Percentiles rank a stretch among this genome's conserved stretches.
phyloP scores from a whole-genome alignment of 1,140 invertebrate genomes.

The Pygmarrhopalites habei region DNA sequence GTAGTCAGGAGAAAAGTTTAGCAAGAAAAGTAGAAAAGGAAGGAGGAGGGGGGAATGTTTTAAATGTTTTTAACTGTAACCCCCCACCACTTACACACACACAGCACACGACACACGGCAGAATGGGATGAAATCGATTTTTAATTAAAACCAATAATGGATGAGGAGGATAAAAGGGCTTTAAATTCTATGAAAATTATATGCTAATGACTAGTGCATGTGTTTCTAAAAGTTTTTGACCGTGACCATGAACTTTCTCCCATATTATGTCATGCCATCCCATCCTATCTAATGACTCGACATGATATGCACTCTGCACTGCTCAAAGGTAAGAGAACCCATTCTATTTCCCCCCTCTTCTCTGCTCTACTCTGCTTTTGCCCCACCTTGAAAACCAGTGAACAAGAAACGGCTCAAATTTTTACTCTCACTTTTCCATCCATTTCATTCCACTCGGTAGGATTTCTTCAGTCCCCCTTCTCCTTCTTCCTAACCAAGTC shows the following conservation, averaged over 20 bases:
- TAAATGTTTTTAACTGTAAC: no score
- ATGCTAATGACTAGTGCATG: not conserved
- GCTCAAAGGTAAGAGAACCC: not conserved
- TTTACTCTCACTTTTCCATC: no score
- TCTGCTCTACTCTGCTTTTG: not conserved
- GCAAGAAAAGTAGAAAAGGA: no score
- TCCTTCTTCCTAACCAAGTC: no score
- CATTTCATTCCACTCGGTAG: no score
- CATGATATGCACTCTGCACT: not conserved
- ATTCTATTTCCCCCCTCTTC: not conserved
- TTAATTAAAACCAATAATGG: conserved; percentile 8
- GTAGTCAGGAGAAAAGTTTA: no score
- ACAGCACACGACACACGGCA: no score
- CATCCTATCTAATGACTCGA: not conserved
- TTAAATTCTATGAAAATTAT: conserved; percentile 9
- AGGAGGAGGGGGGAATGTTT: no score
- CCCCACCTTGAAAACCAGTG: not conserved
- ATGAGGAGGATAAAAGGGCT: not conserved
- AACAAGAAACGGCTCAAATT: not conserved
- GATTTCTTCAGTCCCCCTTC: no score
- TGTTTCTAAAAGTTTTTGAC: not conserved
- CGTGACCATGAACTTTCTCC: conserved; percentile 7
- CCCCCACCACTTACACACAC: no score
- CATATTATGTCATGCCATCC: not conserved
- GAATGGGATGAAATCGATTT: not conserved